Evolutionary conservation across 2,888 invertebrate species (phyloP).

Genomic region (Habroteleia sp.): DNA sequence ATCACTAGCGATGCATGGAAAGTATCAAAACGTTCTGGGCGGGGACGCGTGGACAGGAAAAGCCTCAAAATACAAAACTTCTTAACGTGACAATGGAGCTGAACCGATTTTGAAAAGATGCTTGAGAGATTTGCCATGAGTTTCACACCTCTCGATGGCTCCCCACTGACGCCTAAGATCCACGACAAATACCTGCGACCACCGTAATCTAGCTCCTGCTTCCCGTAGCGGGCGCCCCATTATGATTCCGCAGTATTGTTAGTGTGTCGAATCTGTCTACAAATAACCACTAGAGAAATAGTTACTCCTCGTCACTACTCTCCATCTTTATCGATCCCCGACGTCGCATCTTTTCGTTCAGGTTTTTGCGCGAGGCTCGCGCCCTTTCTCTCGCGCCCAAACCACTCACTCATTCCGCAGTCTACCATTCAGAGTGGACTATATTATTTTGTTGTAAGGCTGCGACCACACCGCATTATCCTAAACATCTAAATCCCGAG

Average conservation of each 20-base stretch:
- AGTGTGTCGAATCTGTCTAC: constrained; percentile 80
- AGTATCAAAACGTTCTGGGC: constrained; percentile 33
- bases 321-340: constrained; percentile 50
- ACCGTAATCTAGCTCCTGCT: constrained; percentile 77
- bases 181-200: constrained; percentile 75
- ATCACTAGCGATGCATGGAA: constrained; percentile 10
- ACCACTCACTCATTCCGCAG: constrained; percentile 69
- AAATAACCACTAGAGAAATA: constrained; percentile 80
- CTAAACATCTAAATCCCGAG: constrained; percentile 81
- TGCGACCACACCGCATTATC: constrained; percentile 79
- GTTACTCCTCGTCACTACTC: constrained; percentile 67
- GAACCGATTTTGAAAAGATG: constrained; percentile 78
- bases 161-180: constrained; percentile 73
- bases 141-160: constrained; percentile 78
- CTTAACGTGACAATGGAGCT: constrained; percentile 78
- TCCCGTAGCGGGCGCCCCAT: constrained; percentile 74
- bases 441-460: constrained; percentile 80
- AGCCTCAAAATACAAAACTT: constrained; percentile 73
- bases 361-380: constrained; percentile 23
- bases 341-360: constrained; percentile 44
- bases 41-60: constrained; percentile 62
- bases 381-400: constrained; percentile 30
- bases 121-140: constrained; percentile 74
- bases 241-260: constrained; percentile 79
- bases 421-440: constrained; percentile 78